A percentile compares a stretch with the other conserved stretches of the same genome.
These are phyloP conservation scores for Lates japonicus DNA, from an alignment of 2,797 vertebrate species.

Conservation along the genomic window DNA sequence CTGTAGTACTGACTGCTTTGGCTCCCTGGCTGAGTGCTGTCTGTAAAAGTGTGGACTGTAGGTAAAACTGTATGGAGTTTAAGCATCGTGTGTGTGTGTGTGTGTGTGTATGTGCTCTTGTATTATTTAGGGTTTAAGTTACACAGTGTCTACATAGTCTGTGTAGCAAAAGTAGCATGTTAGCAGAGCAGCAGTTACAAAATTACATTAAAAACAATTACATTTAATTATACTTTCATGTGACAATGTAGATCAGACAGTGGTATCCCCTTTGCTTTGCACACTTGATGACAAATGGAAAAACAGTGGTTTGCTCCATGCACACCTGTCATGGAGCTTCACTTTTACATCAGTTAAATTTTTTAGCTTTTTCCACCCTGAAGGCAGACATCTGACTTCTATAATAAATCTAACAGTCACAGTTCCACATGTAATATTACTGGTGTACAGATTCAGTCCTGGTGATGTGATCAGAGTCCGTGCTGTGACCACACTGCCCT, in stretches of 20 bases:
- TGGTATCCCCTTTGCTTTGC: background rate
- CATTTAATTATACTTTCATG: background rate
- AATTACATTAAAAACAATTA: background rate
- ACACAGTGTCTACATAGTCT: background rate
- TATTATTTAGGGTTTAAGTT: background rate
- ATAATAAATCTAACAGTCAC: background rate
- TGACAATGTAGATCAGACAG: background rate
- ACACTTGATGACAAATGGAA: background rate
- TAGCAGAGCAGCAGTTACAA: background rate
- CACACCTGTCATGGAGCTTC: background rate
- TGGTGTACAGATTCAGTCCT: constrained; percentile 13
- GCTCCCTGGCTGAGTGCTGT: background rate
- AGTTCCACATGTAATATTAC: constrained; percentile 8
- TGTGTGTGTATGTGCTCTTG: background rate
- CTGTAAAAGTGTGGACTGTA: background rate
- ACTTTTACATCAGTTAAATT: background rate
- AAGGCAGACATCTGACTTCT: constrained; percentile 6
- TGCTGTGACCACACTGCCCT: constrained; percentile 46
- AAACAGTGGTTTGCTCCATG: background rate
- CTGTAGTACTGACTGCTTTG: constrained; percentile 5
- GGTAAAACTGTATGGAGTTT: background rate
- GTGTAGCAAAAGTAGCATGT: background rate
- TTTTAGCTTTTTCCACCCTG: background rate
- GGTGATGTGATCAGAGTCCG: constrained; percentile 22
- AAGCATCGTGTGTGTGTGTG: background rate